A percentile compares a stretch with the other conserved stretches of the same genome.
These are phyloP conservation scores for Cataglyphis rosenhaueri DNA, from an alignment of 2,888 invertebrate genomes.

Conservation along the genomic window DNA sequence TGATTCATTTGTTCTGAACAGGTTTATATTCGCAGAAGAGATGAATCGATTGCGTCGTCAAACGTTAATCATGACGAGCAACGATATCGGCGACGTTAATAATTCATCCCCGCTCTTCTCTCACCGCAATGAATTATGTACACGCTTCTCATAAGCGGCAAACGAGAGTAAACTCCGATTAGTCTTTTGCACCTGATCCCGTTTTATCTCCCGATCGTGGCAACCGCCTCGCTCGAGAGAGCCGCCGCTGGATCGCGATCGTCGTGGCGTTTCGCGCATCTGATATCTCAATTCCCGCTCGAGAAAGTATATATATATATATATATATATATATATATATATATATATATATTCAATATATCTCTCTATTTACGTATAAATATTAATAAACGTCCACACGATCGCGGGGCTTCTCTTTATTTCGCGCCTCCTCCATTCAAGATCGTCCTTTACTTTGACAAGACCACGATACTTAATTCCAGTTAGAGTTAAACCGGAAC, in stretches of 20 bases:
- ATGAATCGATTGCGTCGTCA: slow-evolving; percentile 12
- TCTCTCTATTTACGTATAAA: slow-evolving; percentile 53
- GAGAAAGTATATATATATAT: not conserved
- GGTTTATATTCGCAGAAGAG: not conserved
- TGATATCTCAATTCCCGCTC: slow-evolving; percentile 52
- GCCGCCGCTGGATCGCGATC: slow-evolving; percentile 42
- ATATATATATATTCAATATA: slow-evolving; percentile 29
- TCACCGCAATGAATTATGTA: slow-evolving; percentile 44
- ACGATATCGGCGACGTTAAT: slow-evolving; percentile 48
- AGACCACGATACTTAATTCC: slow-evolving; percentile 45
- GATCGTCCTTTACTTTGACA: slow-evolving; percentile 62
- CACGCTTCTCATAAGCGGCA: slow-evolving; percentile 46
- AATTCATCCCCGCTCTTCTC: slow-evolving; percentile 42
- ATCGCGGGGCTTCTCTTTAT: slow-evolving; percentile 10
- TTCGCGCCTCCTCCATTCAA: slow-evolving; percentile 46
- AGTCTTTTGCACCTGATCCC: slow-evolving; percentile 53
- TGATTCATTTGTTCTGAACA: not conserved
- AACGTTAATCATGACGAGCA: slow-evolving; percentile 17
- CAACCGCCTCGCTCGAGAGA: slow-evolving; percentile 49
- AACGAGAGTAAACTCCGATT: slow-evolving; percentile 51
- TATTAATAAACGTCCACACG: slow-evolving; percentile 55
- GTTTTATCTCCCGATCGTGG: slow-evolving; percentile 54
- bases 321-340: slow-evolving; percentile 36
- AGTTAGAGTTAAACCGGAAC: slow-evolving; percentile 47
- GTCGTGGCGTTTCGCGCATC: slow-evolving; percentile 3